phyloP scores from a whole-genome alignment of 2,113 vertebrate genomes.

The Nyctereutes procyonoides region DNA sequence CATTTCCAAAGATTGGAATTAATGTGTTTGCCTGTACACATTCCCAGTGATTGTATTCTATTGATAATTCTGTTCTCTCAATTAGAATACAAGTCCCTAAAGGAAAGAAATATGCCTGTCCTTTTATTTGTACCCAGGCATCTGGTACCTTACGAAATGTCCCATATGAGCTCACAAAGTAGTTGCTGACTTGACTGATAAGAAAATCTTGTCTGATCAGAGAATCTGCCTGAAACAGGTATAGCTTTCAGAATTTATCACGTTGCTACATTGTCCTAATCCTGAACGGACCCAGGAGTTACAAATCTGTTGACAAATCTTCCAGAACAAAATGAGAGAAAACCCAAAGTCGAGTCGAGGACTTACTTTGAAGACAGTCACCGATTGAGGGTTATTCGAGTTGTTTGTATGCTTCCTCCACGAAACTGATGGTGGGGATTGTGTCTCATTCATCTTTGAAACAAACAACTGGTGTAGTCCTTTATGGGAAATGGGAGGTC shows the following conservation, averaged over 20 bases:
- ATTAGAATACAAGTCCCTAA: neutral
- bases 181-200: neutral
- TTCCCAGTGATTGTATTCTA: neutral
- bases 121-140: constrained; percentile 27
- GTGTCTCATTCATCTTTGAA: neutral
- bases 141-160: neutral
- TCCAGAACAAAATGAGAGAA: neutral
- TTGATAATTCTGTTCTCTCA: neutral
- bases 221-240: neutral
- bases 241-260: neutral
- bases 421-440: neutral
- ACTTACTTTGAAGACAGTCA: neutral
- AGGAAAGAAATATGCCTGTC: neutral
- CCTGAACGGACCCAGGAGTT: neutral
- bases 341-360: neutral
- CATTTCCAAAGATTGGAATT: neutral
- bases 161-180: neutral
- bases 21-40: neutral
- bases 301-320: constrained; percentile 16
- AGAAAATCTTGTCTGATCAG: neutral
- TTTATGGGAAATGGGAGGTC: neutral
- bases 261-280: neutral
- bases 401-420: neutral
- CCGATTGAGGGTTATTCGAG: neutral
- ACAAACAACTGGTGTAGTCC: neutral